Evolutionary conservation across 2,797 vertebrate species (phyloP).

Genomic region (Cyprinella venusta): DNA sequence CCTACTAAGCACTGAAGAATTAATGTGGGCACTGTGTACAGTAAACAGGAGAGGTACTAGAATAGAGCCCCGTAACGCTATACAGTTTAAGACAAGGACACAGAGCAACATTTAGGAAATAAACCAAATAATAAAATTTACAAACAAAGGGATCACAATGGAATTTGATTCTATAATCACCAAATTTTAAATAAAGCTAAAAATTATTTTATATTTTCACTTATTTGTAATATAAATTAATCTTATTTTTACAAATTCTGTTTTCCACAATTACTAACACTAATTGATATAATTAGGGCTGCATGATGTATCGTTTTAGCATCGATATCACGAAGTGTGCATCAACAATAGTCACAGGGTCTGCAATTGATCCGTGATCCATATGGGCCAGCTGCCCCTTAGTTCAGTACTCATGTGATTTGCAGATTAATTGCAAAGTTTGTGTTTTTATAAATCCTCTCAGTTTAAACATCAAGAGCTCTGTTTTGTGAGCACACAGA

Average conservation of each 20-base stretch:
- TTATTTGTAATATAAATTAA: not conserved
- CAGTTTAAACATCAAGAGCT: no score
- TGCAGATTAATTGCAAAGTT: no score
- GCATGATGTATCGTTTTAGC: no score
- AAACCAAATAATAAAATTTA: not conserved
- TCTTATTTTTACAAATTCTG: not conserved
- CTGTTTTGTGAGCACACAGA: no score
- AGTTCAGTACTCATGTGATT: no score
- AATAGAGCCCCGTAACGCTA: constrained; percentile 20
- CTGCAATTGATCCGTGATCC: no score
- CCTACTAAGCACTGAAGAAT: constrained; percentile 21
- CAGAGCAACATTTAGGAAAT: not conserved
- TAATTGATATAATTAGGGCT: no score
- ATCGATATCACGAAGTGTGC: no score
- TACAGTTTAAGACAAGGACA: constrained; percentile 1
- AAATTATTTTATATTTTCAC: no score
- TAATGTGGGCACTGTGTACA: constrained; percentile 34
- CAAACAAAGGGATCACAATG: not conserved
- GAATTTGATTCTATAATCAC: not conserved
- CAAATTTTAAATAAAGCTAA: not conserved
- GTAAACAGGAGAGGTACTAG: constrained; percentile 47
- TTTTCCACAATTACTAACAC: not conserved
- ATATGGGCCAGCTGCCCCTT: no score
- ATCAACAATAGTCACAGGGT: no score
- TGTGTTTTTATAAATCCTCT: no score